Evolutionary conservation across 2,797 vertebrate species (phyloP).

Genomic region (Platalea minor): DNA sequence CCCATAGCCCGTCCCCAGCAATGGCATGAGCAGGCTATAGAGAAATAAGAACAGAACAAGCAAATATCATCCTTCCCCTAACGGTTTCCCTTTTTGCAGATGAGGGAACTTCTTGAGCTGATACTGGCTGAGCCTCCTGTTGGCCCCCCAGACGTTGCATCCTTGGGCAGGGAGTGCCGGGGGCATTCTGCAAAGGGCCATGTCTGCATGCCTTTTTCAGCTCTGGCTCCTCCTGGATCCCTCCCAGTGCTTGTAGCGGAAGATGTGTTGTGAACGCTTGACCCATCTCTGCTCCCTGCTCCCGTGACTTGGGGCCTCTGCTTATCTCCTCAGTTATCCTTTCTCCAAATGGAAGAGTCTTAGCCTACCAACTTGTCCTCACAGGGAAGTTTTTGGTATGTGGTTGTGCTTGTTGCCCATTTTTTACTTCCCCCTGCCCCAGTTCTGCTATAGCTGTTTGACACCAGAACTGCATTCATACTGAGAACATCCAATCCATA

Average conservation of each 20-base stretch:
- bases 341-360: not conserved
- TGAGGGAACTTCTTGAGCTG: not conserved
- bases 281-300: not conserved
- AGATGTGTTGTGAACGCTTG: rapidly evolving
- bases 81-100: not conserved
- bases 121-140: not conserved
- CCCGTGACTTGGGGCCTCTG: not conserved
- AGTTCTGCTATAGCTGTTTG: not conserved
- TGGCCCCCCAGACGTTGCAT: not conserved
- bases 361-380: not conserved
- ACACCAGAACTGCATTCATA: not conserved
- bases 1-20: not conserved
- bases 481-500: not conserved
- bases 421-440: rapidly evolving
- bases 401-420: not conserved
- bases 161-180: not conserved
- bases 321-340: not conserved
- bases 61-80: not conserved
- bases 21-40: not conserved
- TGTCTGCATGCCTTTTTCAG: rapidly evolving
- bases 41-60: not conserved
- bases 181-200: not conserved
- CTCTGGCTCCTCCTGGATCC: not conserved
- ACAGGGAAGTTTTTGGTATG: not conserved
- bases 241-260: not conserved